Evolutionary conservation across 2,113 vertebrate genomes (phyloP).

Genomic region (Myotis brandtii): DNA sequence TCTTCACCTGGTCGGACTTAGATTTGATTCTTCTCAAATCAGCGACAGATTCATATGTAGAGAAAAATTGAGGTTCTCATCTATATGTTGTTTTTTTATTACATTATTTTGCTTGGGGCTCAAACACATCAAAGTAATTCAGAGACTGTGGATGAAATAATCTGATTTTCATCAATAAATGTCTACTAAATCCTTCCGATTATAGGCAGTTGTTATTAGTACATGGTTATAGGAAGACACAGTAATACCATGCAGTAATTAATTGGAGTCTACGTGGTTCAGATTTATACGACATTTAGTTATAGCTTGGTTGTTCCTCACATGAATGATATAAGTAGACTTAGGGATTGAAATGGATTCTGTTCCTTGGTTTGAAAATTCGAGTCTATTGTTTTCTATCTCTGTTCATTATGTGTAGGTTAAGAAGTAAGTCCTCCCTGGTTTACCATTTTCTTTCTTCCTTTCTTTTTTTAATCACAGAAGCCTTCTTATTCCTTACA

Average conservation of each 20-base stretch:
- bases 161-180: constrained; percentile 84
- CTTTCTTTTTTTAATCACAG: constrained; percentile 18
- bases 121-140: constrained; percentile 80
- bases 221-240: constrained; percentile 63
- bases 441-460: constrained; percentile 44
- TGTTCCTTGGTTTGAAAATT: constrained; percentile 68
- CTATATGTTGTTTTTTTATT: constrained; percentile 85
- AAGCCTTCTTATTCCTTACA: not conserved
- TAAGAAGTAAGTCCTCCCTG: constrained; percentile 62
- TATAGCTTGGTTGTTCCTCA: not conserved
- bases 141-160: constrained; percentile 78
- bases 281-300: constrained; percentile 72
- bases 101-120: constrained; percentile 85
- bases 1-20: constrained; percentile 82
- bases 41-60: constrained; percentile 82
- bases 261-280: constrained; percentile 68
- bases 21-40: constrained; percentile 85
- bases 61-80: constrained; percentile 84
- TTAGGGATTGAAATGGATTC: constrained; percentile 73
- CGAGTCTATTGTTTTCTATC: constrained; percentile 67
- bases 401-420: constrained; percentile 75
- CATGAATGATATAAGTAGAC: not conserved
- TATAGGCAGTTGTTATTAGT: constrained; percentile 76
- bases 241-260: constrained; percentile 71
- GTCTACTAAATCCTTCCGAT: constrained; percentile 80